Conservation (phyloP, 2,888 invertebrate species). For the Petrophora chlorosata region DNA sequence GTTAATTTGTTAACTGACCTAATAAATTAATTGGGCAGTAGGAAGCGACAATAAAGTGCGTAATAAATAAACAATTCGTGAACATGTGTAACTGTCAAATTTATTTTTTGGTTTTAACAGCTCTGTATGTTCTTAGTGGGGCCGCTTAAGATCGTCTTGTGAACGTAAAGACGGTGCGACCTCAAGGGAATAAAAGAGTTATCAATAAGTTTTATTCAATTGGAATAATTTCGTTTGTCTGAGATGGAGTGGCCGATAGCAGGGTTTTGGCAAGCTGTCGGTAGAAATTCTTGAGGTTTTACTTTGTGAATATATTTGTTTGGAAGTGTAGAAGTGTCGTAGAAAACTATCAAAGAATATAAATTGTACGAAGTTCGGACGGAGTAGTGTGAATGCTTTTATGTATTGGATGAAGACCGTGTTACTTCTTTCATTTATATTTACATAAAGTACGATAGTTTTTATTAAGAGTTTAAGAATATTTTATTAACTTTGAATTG, state of each 20-base stretch:
- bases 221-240: slow-evolving; percentile 56
- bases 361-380: background rate
- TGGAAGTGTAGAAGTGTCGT: background rate
- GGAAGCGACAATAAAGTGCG: slow-evolving; percentile 70
- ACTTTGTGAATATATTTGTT: slow-evolving; percentile 20
- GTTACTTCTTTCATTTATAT: background rate
- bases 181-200: slow-evolving; percentile 71
- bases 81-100: slow-evolving; percentile 62
- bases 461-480: no score
- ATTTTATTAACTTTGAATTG: no score
- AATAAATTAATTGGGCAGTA: slow-evolving; percentile 75
- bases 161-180: slow-evolving; percentile 71
- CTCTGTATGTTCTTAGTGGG: slow-evolving; percentile 53
- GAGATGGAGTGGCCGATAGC: slow-evolving; percentile 41
- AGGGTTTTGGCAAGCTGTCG: slow-evolving; percentile 46
- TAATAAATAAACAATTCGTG: slow-evolving; percentile 69
- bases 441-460: no score
- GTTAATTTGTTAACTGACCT: slow-evolving; percentile 71
- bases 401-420: no score
- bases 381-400: no score
- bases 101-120: slow-evolving; percentile 62
- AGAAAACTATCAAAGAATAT: background rate
- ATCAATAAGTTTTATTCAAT: slow-evolving; percentile 76
- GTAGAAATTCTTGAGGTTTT: slow-evolving; percentile 24
- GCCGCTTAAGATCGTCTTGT: slow-evolving; percentile 64